Evolutionary conservation across 2,888 invertebrate species (phyloP).

Genomic region (Hypena proboscidalis): DNA sequence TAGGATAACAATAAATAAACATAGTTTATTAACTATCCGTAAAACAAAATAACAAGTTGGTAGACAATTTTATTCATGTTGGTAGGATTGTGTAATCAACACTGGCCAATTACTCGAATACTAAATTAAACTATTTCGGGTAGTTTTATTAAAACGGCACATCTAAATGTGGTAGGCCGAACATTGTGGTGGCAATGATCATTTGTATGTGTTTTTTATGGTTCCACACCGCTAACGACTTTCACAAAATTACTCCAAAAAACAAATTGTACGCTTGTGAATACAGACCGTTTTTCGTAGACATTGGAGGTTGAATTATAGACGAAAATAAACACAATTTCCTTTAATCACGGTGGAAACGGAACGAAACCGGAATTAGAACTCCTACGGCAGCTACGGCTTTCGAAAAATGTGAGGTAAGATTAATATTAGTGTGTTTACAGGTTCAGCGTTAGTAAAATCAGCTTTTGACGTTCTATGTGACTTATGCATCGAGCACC

Average conservation of each 20-base stretch:
- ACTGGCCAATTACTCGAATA: neutral
- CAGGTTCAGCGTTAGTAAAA: too few relatives aligned
- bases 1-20: too few relatives aligned
- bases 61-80: neutral
- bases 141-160: neutral
- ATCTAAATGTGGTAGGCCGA: neutral
- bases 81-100: neutral
- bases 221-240: slow-evolving; percentile 15
- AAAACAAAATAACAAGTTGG: too few relatives aligned
- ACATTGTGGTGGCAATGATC: slow-evolving; percentile 11
- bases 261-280: neutral
- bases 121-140: neutral
- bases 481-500: too few relatives aligned
- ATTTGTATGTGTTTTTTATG: slow-evolving; percentile 13
- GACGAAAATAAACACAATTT: neutral
- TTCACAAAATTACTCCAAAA: slow-evolving; percentile 3
- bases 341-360: too few relatives aligned
- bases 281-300: slow-evolving; percentile 8
- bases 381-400: too few relatives aligned
- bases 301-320: too few relatives aligned
- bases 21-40: too few relatives aligned
- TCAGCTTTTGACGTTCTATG: too few relatives aligned
- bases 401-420: too few relatives aligned
- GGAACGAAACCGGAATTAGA: too few relatives aligned
- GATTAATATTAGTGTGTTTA: too few relatives aligned